Percentiles rank a stretch among this genome's conserved stretches.
phyloP scores from a whole-genome alignment of 2,888 invertebrate species.

The Eulithis testata region DNA sequence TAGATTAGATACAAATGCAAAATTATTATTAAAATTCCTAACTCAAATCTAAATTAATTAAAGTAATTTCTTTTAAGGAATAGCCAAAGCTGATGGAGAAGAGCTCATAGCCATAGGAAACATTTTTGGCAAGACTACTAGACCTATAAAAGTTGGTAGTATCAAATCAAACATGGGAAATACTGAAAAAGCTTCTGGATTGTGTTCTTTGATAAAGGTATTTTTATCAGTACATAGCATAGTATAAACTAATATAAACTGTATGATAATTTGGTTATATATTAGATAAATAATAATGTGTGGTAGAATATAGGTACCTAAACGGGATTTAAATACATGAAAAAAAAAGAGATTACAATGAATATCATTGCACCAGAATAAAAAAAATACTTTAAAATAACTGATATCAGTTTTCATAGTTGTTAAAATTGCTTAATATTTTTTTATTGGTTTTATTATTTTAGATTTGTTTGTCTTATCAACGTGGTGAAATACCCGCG shows the following conservation, averaged over 20 bases:
- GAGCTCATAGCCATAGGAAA: slow-evolving; percentile 85
- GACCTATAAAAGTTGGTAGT: slow-evolving; percentile 79
- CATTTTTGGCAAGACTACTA: slow-evolving; percentile 76
- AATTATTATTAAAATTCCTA: too few relatives aligned
- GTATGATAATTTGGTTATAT: too few relatives aligned
- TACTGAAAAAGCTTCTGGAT: slow-evolving; percentile 59
- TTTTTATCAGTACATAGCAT: slow-evolving; percentile 1
- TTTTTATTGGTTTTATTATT: neutral
- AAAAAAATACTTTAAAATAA: too few relatives aligned
- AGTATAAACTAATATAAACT: too few relatives aligned
- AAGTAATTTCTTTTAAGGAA: slow-evolving; percentile 51
- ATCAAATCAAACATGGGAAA: slow-evolving; percentile 67
- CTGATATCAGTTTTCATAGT: too few relatives aligned
- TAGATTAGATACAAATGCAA: too few relatives aligned
- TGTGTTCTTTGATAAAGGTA: slow-evolving; percentile 83
- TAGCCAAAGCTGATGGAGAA: slow-evolving; percentile 85
- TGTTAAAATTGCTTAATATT: neutral
- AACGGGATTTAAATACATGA: too few relatives aligned
- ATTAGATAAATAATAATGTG: too few relatives aligned
- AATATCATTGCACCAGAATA: too few relatives aligned
- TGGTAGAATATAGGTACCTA: too few relatives aligned
- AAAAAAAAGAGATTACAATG: too few relatives aligned
- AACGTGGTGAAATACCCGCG: slow-evolving; percentile 54
- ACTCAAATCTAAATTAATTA: neutral
- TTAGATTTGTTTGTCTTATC: slow-evolving; percentile 59